Evolutionary conservation across 2,797 vertebrate genomes (phyloP).

Genomic region (Jordanella pulchra): DNA sequence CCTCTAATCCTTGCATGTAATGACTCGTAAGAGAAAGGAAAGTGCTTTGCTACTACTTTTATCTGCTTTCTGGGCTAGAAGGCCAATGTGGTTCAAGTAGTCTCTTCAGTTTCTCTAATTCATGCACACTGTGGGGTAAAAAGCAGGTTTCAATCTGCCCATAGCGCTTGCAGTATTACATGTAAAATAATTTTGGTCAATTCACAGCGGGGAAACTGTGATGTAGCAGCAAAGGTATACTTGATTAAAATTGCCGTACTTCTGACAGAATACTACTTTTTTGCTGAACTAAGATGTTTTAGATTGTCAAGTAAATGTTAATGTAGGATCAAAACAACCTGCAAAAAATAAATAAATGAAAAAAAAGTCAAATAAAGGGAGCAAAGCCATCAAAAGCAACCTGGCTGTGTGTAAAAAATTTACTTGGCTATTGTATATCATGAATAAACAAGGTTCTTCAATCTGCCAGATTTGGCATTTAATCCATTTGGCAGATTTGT

Average conservation of each 20-base stretch:
- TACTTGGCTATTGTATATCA: neutral
- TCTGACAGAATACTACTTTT: neutral
- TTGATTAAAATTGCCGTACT: neutral
- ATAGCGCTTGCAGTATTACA: constrained; percentile 5
- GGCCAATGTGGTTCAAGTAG: constrained; percentile 22
- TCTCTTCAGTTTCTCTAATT: constrained; percentile 24
- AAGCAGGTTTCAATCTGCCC: constrained; percentile 13
- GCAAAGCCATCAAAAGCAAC: neutral
- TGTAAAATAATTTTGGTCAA: constrained; percentile 4
- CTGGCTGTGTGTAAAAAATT: neutral
- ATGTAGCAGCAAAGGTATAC: neutral
- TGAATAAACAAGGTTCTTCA: too few species aligned
- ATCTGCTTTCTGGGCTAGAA: constrained; percentile 30
- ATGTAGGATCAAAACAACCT: neutral
- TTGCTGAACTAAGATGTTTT: neutral
- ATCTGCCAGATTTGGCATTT: too few species aligned
- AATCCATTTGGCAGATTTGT: neutral
- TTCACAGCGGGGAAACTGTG: neutral
- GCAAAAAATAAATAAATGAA: neutral
- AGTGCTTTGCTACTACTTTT: constrained; percentile 70
- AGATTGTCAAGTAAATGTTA: neutral
- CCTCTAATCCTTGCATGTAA: constrained; percentile 77
- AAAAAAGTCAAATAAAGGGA: neutral
- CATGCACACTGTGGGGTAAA: constrained; percentile 19
- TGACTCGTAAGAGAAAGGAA: constrained; percentile 70